phyloP scores from a whole-genome alignment of 1,140 invertebrate genomes.

The Psix sp. region DNA sequence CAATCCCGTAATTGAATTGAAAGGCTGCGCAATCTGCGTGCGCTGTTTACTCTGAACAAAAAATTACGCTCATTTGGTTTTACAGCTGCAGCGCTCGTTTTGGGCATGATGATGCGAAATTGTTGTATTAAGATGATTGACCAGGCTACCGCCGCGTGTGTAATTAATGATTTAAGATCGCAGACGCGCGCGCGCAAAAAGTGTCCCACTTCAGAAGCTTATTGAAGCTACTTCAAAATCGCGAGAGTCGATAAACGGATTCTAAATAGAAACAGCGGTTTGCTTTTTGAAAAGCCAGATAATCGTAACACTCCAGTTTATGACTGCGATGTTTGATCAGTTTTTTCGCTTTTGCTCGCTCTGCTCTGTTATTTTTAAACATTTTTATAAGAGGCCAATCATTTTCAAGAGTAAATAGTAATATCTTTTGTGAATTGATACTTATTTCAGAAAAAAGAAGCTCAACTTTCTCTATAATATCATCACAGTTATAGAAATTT shows the following conservation, averaged over 20 bases:
- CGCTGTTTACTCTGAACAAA: conserved; percentile 16
- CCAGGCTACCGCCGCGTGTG: not conserved
- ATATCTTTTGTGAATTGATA: no score
- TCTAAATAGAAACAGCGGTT: conserved; percentile 26
- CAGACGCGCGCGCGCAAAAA: conserved; percentile 16
- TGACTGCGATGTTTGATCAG: no score
- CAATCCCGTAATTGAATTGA: conserved; percentile 42
- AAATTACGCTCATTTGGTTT: conserved; percentile 23
- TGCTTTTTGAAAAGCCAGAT: conserved; percentile 3
- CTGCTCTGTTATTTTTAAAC: no score
- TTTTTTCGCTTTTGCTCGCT: no score
- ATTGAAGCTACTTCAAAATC: conserved; percentile 23
- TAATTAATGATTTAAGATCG: conserved; percentile 42
- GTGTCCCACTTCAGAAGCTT: conserved; percentile 36
- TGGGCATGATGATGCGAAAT: conserved; percentile 35
- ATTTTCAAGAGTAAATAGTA: no score
- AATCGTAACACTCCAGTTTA: not conserved
- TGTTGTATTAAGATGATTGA: conserved; percentile 43
- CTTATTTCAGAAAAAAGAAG: no score
- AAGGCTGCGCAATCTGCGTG: no score
- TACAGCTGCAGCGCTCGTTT: conserved; percentile 17
- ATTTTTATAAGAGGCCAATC: no score
- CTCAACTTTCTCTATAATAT: no score
- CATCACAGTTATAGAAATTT: no score
- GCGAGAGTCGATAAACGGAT: conserved; percentile 19